phyloP scores from a whole-genome alignment of 1,140 invertebrate species.

The Colletes latitarsis region DNA sequence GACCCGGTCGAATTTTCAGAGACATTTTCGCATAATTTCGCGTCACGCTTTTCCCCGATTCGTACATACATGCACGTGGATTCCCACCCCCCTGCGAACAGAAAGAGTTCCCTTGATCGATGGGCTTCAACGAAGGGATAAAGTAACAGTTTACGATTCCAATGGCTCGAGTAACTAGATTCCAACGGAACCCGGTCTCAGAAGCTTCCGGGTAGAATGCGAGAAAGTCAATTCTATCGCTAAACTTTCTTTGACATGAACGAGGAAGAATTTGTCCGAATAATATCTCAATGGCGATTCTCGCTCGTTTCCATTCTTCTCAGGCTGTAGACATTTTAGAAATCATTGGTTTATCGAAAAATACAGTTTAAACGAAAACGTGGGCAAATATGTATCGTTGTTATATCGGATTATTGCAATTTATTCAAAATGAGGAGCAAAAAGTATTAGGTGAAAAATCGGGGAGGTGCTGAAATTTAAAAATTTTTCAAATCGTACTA shows the following conservation, averaged over 20 bases:
- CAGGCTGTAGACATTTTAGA: too few relatives aligned
- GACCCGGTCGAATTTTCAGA: background rate
- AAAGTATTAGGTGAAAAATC: too few relatives aligned
- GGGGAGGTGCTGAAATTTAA: too few relatives aligned
- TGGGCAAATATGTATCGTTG: too few relatives aligned
- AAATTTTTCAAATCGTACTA: too few relatives aligned
- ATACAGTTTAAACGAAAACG: too few relatives aligned
- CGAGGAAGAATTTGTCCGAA: background rate
- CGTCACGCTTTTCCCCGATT: background rate
- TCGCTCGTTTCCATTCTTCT: too few relatives aligned
- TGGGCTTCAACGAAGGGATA: background rate
- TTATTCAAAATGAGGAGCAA: too few relatives aligned
- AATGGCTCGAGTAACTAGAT: constrained; percentile 20
- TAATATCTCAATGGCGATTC: too few relatives aligned
- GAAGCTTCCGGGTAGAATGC: background rate
- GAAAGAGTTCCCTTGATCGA: constrained; percentile 1
- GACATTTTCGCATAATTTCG: background rate
- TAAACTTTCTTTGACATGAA: background rate
- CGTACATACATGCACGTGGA: background rate
- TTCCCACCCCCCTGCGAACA: background rate
- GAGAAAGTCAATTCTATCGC: background rate
- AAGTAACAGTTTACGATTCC: constrained; percentile 19
- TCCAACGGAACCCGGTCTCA: constrained; percentile 2
- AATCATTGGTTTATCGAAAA: too few relatives aligned
- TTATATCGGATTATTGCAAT: too few relatives aligned